Conservation (phyloP, 2,113 vertebrate species). For the Triplophysa siluroides region DNA sequence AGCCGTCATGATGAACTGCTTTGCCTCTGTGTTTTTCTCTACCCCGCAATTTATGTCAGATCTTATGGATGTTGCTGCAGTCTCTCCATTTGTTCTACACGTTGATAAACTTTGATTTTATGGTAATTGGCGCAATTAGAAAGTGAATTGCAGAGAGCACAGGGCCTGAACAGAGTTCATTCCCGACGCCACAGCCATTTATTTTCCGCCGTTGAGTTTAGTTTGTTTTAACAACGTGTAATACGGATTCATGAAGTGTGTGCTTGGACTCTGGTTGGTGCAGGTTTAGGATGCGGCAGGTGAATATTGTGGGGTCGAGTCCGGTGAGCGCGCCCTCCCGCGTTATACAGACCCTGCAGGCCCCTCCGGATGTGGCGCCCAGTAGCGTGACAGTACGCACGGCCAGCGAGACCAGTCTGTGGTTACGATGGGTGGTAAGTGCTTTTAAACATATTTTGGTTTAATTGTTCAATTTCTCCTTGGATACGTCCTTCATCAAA, state of each 20-base stretch:
- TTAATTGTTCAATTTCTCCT: too few species aligned
- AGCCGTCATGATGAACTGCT: slow-evolving; percentile 38
- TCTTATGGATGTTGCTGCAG: slow-evolving; percentile 42
- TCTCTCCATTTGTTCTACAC: slow-evolving; percentile 40
- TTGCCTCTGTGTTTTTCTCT: slow-evolving; percentile 18
- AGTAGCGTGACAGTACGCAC: slow-evolving; percentile 82
- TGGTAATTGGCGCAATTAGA: slow-evolving; percentile 49
- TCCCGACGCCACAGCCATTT: slow-evolving; percentile 27
- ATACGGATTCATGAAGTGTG: neutral
- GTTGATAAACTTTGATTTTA: slow-evolving; percentile 47
- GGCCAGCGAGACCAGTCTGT: slow-evolving; percentile 88
- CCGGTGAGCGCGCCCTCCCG: slow-evolving; percentile 84
- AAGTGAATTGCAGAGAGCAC: slow-evolving; percentile 14
- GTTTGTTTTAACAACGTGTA: neutral
- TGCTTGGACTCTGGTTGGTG: neutral
- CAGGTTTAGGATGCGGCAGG: slow-evolving; percentile 91
- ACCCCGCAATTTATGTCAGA: slow-evolving; percentile 40
- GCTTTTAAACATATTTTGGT: neutral
- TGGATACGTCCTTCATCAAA: too few species aligned
- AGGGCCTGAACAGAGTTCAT: neutral
- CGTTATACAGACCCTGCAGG: slow-evolving; percentile 91
- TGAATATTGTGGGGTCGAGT: slow-evolving; percentile 87
- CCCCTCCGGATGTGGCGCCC: slow-evolving; percentile 84
- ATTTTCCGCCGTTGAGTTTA: slow-evolving; percentile 17
- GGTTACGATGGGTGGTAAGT: slow-evolving; percentile 89